A percentile compares a stretch with the other conserved stretches of the same genome.
Evolutionary conservation across 2,888 invertebrate species (phyloP).

Genomic region (Dermolepida albohirtum): DNA sequence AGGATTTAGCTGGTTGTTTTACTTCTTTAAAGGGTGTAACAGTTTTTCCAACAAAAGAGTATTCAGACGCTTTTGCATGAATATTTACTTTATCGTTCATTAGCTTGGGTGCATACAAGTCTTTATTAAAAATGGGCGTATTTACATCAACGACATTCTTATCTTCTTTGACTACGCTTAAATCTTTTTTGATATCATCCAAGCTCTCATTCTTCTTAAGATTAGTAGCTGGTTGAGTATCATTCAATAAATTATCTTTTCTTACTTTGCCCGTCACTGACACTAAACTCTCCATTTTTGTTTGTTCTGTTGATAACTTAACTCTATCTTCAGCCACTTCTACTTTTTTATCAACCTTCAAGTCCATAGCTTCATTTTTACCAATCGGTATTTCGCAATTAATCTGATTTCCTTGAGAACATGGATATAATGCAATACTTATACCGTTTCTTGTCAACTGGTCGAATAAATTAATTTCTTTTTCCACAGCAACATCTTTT

Average conservation of each 20-base stretch:
- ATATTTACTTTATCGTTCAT: too few relatives aligned
- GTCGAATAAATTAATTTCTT: slow-evolving; percentile 16
- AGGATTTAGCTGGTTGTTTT: background rate
- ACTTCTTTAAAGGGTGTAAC: background rate
- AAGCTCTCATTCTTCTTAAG: background rate
- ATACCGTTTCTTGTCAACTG: slow-evolving; percentile 25
- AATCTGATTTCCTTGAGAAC: background rate
- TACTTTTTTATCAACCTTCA: slow-evolving; percentile 10
- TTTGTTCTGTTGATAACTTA: background rate
- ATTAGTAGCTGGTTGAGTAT: background rate
- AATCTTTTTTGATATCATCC: background rate
- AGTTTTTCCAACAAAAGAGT: background rate
- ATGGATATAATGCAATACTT: slow-evolving; percentile 28
- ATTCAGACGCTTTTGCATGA: too few relatives aligned
- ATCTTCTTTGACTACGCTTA: background rate
- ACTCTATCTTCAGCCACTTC: background rate
- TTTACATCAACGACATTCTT: background rate
- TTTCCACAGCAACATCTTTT: slow-evolving; percentile 9
- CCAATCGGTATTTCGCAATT: background rate
- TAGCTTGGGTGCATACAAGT: too few relatives aligned
- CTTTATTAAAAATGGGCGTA: background rate
- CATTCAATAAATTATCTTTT: background rate
- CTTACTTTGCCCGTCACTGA: background rate
- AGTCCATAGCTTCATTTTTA: slow-evolving; percentile 20
- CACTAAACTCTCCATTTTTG: background rate